Base-by-base conservation (phyloP, 1,140 invertebrate species). In the Apis laboriosa region DNA sequence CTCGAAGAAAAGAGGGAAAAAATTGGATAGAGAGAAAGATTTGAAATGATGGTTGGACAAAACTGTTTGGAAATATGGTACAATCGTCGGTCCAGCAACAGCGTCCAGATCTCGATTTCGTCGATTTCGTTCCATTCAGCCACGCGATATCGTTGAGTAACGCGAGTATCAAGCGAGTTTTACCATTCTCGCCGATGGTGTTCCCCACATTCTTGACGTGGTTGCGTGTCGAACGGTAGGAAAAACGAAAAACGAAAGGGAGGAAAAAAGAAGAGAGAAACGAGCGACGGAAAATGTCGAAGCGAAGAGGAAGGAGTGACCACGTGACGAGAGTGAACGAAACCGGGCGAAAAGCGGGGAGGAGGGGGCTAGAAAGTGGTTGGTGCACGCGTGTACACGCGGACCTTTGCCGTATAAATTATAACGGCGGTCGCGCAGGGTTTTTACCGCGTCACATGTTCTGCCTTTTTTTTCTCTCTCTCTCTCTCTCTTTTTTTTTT, bases 371-470 rank as follows among this genome's bases (percentile, higher is more conserved):
- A 86, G 78, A 70, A 68, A 87, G 64, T n/a, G 64, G 55, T 24
- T 63, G 24, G 34, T 58, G 51, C 34, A 49, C 79, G 82, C 81
- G 80, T 66, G 71, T 76, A 86, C 83, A 84, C 83, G 83, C 84
- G 84, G 76, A 7, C 87, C 86, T 89, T 89, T 88, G 89, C 74
- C 84, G 86, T 86, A 90, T 91, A 89, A 91, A 90, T 91, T 90
- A 91, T 90, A 91, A 91, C 86, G 89, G 84, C 83, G 68, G 78
- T 66, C 77, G 80, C 34, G 34, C 34, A 43, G 75, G 77, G 84
- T 90, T 90, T 92, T 92, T 90, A 86, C 80, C 72, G 81, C 87
- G 80, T 90, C 91, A 92, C 90, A 91, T 92, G 91, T 90, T 90
- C 85, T 72, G 70, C 58, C 75, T 78, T 84, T 87, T 84, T 87